phyloP scores from a whole-genome alignment of 2,888 invertebrate species.

The Drosophila acutilabella region DNA sequence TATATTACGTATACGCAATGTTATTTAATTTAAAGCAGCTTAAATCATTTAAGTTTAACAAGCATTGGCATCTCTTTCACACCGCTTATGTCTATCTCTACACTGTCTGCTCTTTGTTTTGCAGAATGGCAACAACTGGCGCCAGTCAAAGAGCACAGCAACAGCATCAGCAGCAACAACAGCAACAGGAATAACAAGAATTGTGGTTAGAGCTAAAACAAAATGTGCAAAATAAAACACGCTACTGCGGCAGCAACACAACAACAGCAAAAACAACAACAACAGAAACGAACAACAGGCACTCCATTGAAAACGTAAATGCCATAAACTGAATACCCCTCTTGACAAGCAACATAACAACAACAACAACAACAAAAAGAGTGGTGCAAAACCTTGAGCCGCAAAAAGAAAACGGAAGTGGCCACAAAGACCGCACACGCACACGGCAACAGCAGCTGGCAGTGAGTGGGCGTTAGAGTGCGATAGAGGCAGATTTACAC shows the following conservation, averaged over 20 bases:
- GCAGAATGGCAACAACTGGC: constrained; percentile 61
- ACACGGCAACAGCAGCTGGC: constrained; percentile 15
- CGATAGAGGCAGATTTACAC: background rate
- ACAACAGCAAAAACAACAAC: constrained; percentile 16
- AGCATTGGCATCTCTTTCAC: constrained; percentile 16
- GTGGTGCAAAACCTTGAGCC: constrained; percentile 20
- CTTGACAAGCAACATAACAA: background rate
- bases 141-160: constrained; percentile 31
- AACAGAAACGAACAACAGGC: constrained; percentile 2
- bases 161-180: constrained; percentile 1
- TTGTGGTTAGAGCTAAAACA: constrained; percentile 60
- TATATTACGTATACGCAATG: constrained; percentile 31
- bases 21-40: constrained; percentile 30
- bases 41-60: constrained; percentile 39
- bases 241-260: constrained; percentile 54
- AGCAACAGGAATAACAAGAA: constrained; percentile 32
- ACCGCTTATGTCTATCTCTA: background rate
- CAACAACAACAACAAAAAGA: constrained; percentile 9
- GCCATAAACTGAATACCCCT: constrained; percentile 47
- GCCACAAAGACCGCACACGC: constrained; percentile 31
- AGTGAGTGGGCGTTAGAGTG: constrained; percentile 1
- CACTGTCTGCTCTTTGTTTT: constrained; percentile 6
- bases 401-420: constrained; percentile 51
- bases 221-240: constrained; percentile 73
- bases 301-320: constrained; percentile 41